Evolutionary conservation across 2,113 vertebrate genomes (phyloP).

Genomic region (Coreoperca whiteheadi): DNA sequence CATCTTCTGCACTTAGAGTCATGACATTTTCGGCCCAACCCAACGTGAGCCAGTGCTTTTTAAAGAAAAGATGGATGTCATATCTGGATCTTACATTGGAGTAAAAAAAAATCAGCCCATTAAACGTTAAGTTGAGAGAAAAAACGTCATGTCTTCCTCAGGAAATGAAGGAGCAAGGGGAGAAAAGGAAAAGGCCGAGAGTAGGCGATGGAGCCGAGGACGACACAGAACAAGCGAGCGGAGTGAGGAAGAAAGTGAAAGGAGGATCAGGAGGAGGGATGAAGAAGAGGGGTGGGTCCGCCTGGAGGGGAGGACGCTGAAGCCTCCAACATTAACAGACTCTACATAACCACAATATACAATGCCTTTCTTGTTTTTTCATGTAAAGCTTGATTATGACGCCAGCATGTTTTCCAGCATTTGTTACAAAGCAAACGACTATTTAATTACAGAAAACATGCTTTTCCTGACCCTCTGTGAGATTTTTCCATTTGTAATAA

Average conservation of each 20-base stretch:
- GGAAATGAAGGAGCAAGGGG: conserved; percentile 94
- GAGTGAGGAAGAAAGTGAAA: conserved; percentile 93
- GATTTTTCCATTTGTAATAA: conserved; percentile 73
- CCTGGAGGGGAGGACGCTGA: conserved; percentile 76
- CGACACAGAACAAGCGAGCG: conserved; percentile 90
- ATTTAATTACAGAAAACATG: conserved; percentile 57
- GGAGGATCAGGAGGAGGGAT: conserved; percentile 82
- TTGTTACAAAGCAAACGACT: conserved; percentile 1
- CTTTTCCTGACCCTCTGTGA: background rate
- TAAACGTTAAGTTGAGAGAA: background rate
- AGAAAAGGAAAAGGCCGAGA: conserved; percentile 89
- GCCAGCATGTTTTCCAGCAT: conserved; percentile 25
- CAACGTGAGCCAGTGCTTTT: background rate
- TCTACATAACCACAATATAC: conserved; percentile 59
- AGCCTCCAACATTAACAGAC: conserved; percentile 34
- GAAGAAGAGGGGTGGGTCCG: conserved; percentile 69
- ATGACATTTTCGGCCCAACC: too few species aligned
- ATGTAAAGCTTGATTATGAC: conserved; percentile 21
- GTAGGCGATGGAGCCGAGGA: conserved; percentile 79
- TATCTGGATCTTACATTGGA: background rate
- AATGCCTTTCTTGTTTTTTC: conserved; percentile 33
- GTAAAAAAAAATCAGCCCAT: background rate
- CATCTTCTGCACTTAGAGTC: too few species aligned
- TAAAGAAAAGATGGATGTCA: background rate
- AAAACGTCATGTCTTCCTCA: conserved; percentile 57